These are phyloP conservation scores for Pycnomerus fuliginosus DNA, from an alignment of 2,888 invertebrate species.

Conservation along the genomic window DNA sequence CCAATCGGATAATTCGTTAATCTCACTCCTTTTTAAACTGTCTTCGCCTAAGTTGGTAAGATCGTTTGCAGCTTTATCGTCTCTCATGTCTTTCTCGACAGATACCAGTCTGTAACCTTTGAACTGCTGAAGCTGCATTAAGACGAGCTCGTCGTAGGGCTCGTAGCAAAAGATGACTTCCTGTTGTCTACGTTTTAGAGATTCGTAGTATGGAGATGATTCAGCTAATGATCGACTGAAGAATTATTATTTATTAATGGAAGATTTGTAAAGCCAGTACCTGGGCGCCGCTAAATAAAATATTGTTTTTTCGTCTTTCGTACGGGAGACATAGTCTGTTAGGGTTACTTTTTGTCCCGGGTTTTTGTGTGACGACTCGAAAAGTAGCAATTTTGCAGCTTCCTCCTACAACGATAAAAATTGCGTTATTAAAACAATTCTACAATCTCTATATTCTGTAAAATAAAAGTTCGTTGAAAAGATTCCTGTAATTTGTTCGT, in stretches of 20 bases:
- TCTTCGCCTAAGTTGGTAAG: slow-evolving; percentile 65
- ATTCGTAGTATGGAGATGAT: slow-evolving; percentile 93
- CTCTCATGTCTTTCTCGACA: slow-evolving; percentile 90
- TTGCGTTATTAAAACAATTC: neutral
- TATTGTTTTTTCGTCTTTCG: slow-evolving; percentile 80
- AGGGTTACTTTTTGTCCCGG: slow-evolving; percentile 73
- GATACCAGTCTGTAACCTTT: slow-evolving; percentile 75
- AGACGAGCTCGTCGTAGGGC: slow-evolving; percentile 93
- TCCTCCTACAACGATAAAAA: slow-evolving; percentile 66
- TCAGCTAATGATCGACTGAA: slow-evolving; percentile 87
- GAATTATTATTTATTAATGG: slow-evolving; percentile 21
- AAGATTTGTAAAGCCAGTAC: slow-evolving; percentile 51
- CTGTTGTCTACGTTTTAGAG: slow-evolving; percentile 79
- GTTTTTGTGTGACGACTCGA: slow-evolving; percentile 83
- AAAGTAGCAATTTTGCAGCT: slow-evolving; percentile 84
- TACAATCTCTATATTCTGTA: too few relatives aligned
- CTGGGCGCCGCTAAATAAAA: slow-evolving; percentile 93
- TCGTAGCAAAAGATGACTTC: slow-evolving; percentile 96
- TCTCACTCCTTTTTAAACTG: slow-evolving; percentile 71
- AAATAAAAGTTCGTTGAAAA: too few relatives aligned
- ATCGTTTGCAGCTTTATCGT: slow-evolving; percentile 63
- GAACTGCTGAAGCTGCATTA: slow-evolving; percentile 86
- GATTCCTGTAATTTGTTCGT: too few relatives aligned
- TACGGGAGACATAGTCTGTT: slow-evolving; percentile 69
- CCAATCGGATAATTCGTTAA: slow-evolving; percentile 78